phyloP scores from a whole-genome alignment of 2,797 vertebrate species.

The Tinamus major region DNA sequence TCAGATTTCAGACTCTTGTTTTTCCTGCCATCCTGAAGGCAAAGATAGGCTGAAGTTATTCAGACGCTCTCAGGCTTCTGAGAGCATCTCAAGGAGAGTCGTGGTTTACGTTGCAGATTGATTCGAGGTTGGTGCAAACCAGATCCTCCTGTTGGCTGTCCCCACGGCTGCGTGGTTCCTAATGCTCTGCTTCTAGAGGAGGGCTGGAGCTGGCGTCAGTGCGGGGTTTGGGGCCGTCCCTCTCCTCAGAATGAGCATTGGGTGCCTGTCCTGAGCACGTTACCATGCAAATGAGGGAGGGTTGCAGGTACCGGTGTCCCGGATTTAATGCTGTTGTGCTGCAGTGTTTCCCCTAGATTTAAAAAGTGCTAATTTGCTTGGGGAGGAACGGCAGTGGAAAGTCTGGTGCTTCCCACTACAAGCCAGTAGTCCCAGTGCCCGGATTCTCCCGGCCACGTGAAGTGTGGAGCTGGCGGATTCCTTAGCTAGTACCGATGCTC shows the following conservation, averaged over 20 bases:
- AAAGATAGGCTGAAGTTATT: slow-evolving; percentile 1
- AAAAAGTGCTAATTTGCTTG: background rate
- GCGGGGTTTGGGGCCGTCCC: background rate
- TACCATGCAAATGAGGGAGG: background rate
- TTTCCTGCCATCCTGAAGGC: background rate
- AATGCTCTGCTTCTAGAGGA: background rate
- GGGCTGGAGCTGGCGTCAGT: background rate
- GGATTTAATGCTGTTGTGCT: background rate
- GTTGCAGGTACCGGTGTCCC: background rate
- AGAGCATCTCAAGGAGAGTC: background rate
- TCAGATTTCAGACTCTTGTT: background rate
- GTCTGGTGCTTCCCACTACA: background rate
- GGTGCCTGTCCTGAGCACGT: background rate
- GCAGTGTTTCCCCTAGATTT: background rate
- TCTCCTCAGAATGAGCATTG: background rate
- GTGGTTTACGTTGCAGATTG: background rate
- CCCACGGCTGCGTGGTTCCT: background rate
- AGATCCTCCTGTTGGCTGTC: slow-evolving; percentile 1
- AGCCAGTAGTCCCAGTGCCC: too few relatives aligned
- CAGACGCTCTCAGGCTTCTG: background rate
- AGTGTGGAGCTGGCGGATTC: background rate
- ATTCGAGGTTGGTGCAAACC: slow-evolving; percentile 1
- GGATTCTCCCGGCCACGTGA: too few relatives aligned
- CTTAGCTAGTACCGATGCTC: background rate
- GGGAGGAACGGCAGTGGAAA: background rate